These are phyloP conservation scores for Balaeniceps rex DNA, from an alignment of 2,113 vertebrate species.

Conservation along the genomic window DNA sequence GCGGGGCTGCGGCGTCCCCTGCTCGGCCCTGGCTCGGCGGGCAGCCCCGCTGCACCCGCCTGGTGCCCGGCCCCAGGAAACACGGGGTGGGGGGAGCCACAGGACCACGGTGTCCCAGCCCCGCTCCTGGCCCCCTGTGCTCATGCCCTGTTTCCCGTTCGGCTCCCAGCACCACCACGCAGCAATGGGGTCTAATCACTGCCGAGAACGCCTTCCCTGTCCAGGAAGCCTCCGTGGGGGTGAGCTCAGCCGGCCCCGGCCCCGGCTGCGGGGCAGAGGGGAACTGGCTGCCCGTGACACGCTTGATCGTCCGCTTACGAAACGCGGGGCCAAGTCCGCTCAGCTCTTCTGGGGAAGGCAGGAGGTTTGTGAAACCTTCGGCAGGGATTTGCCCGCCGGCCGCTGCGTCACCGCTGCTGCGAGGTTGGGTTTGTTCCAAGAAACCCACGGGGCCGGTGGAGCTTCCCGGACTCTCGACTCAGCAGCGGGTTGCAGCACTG, in stretches of 20 bases:
- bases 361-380: conserved; percentile 49
- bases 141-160: neutral
- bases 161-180: neutral
- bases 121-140: neutral
- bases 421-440: conserved; percentile 34
- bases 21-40: fast-evolving
- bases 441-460: neutral
- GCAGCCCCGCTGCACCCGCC: neutral
- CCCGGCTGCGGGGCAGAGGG: neutral
- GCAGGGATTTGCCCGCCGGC: conserved; percentile 43
- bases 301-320: neutral
- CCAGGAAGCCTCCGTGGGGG: neutral
- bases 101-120: neutral
- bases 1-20: fast-evolving
- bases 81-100: neutral
- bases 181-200: neutral
- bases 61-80: neutral
- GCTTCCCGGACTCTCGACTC: conserved; percentile 55
- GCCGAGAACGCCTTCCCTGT: neutral
- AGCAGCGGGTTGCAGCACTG: neutral
- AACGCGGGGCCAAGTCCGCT: conserved; percentile 23
- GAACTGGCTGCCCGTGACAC: neutral
- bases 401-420: neutral
- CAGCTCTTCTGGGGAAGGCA: neutral
- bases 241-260: neutral